Conservation (phyloP, 2,797 vertebrate species). For the Allobates femoralis region DNA sequence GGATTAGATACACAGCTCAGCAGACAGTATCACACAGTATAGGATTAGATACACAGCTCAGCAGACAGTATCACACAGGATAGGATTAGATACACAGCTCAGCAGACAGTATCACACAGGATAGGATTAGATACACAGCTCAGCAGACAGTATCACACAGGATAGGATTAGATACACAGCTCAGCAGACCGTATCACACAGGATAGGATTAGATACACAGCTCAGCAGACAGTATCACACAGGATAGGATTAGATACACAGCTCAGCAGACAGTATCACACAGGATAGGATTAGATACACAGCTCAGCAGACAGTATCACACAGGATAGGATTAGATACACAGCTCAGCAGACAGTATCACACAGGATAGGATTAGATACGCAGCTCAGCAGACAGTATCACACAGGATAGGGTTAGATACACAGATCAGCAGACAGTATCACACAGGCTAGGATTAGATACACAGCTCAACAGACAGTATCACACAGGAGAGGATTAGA, state of each 20-base stretch:
- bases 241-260: too few species aligned
- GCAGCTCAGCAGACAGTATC: background rate
- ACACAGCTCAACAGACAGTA: background rate
- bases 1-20: too few species aligned
- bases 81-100: background rate
- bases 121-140: too few species aligned
- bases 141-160: background rate
- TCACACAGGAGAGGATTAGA: background rate
- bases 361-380: background rate
- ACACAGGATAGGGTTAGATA: background rate
- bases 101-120: background rate
- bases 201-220: background rate
- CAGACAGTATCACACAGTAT: background rate
- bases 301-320: background rate
- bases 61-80: background rate
- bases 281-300: background rate
- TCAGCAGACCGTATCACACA: background rate
- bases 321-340: background rate
- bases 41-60: background rate
- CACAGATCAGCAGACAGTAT: background rate
- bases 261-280: background rate
- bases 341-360: background rate
- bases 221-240: slow-evolving; percentile 1
- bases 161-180: background rate
- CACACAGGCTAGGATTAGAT: background rate